Evolutionary conservation across 2,113 vertebrate species (phyloP), one percentile per base, ranked within the genome.

Genomic region (Scophthalmus maximus): DNA sequence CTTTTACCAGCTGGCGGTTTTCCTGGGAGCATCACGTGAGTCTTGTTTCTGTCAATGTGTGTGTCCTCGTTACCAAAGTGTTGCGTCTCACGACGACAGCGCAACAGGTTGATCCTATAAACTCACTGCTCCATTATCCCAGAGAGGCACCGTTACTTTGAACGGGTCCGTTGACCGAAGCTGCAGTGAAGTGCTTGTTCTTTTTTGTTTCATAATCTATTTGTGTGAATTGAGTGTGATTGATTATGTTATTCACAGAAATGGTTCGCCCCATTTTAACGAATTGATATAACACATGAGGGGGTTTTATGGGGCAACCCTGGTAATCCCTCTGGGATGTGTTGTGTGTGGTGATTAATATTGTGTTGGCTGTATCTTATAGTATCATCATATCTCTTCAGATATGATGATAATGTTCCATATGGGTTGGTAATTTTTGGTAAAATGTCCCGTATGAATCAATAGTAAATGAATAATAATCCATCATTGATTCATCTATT

Each of bases 51-150:
- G 8, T 20, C n/a, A n/a, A n/a, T n/a, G n/a, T n/a, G n/a, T n/a
- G n/a, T n/a, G n/a, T n/a, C n/a, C n/a, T n/a, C 30, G 8, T 32
- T 32, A 8, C 8, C 8, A 4, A 32, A 32, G 8, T 32, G 30
- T 8, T 5, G 10, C 15, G 4, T 2, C 30, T 38, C 5, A 10
- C 65, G 23, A 36, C 51, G 55, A 11, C 51, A 62, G 66, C 38
- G 80, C 84, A 91, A 91, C 91, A 92, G 91, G 89, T 93, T 91
- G 88, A 68, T 79, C 81, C 40, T 40, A 22, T 27, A 46, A 67
- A 76, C 66, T 40, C 22, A 1, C 1, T 30, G 50, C 55, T 49
- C 8, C n/a, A 22, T 23, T 9, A 49, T 49, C 46, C 23, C n/a
- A 52, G n/a, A n/a, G n/a, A n/a, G 52, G 20, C 23, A 30, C 9